Evolutionary conservation across 2,888 invertebrate genomes (phyloP), one percentile per base, ranked within the genome.

Genomic region (Drosophila demipolita): DNA sequence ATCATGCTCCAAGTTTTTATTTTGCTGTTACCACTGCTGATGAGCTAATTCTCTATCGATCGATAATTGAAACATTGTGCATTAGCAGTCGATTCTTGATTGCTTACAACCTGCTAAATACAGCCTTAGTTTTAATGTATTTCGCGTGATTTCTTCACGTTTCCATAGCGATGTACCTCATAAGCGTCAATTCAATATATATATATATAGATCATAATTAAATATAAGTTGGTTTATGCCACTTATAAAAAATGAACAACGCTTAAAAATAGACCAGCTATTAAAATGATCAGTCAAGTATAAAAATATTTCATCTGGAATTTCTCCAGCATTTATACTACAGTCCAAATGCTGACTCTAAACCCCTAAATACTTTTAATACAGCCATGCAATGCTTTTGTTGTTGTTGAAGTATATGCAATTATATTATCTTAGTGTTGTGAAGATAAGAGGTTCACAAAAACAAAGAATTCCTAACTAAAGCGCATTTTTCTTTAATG

Each of bases 11-110:
- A 20, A 68, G 69, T 48, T 73, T 23, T 26, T 55, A 38, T 9
- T 23, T 36, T 23, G 53, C 54, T 64, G 45, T 58, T 64, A 48
- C 35, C 50, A 60, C 38, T 59, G 53, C 15, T 33, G 50, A 61
- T 75, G 66, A 75, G 66, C 66, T 64, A 78, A 74, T 75, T 78
- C 64, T 61, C 48, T 53, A 38, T 59, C 70, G 73, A 86, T 86
- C 83, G 79, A 83, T 83, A 79, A 71, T 71, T 78, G 58, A 68
- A 70, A 52, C 66, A 60, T 67, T 55, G 50, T 63, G 60, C 36
- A 45, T 45, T 26, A 45, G 53, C 45, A 45, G 45, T 50, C 45
- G 17, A 8, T 23, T 26, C 5, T 35, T 3, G 35, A 12, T 12
- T 40, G 23, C 42, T 49, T 40, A 15, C 26, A 32, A 55, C 38